A percentile compares a stretch with the other conserved stretches of the same genome.
These are phyloP conservation scores for Gallinago media DNA, from an alignment of 2,113 vertebrate genomes.

Conservation along the genomic window DNA sequence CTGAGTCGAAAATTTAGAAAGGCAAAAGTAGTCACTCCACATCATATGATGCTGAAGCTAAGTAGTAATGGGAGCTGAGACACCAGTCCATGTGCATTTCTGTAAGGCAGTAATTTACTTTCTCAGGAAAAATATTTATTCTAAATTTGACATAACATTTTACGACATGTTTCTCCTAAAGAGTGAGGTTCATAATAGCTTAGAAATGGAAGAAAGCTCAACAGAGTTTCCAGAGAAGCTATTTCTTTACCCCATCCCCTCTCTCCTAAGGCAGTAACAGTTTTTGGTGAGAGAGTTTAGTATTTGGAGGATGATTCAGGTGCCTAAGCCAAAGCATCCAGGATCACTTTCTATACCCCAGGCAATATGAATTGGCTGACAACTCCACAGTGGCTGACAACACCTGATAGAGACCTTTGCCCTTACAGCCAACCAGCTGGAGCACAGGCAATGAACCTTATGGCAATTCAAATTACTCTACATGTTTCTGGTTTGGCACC, in stretches of 20 bases:
- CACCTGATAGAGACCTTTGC: not conserved
- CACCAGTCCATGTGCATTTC: not conserved
- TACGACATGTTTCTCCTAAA: not conserved
- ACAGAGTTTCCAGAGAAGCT: not conserved
- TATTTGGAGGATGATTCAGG: not conserved
- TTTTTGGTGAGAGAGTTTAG: not conserved
- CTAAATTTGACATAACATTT: not conserved
- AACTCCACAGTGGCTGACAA: not conserved
- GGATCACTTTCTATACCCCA: not conserved
- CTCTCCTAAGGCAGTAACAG: not conserved
- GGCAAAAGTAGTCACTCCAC: not conserved
- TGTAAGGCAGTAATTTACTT: not conserved
- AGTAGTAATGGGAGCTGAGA: not conserved
- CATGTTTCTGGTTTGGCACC: not conserved
- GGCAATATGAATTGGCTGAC: not conserved
- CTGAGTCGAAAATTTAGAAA: not conserved
- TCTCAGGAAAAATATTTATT: not conserved
- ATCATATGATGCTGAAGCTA: not conserved
- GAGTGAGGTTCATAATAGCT: not conserved
- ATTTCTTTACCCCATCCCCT: not conserved
- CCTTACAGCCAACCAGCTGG: not conserved
- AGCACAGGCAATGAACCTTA: not conserved
- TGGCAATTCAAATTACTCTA: not conserved
- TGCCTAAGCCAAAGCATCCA: not conserved
- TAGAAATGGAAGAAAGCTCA: not conserved